A percentile compares a stretch with the other conserved stretches of the same genome.
phyloP scores from a whole-genome alignment of 2,888 invertebrate species.

The Copidosoma aretas region DNA sequence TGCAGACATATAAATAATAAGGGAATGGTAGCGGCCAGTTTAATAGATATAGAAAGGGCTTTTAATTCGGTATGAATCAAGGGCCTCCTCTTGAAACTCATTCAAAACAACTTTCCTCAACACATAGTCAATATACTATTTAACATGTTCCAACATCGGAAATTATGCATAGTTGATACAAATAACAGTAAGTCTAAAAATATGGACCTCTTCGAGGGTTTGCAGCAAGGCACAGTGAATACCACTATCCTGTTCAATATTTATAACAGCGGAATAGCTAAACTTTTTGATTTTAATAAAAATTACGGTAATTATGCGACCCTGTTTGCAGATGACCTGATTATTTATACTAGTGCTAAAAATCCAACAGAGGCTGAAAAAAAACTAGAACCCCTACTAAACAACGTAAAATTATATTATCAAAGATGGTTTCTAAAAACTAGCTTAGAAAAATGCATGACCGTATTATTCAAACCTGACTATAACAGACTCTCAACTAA shows the following conservation, averaged over 20 bases:
- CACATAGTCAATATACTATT: constrained; percentile 23
- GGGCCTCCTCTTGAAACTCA: constrained; percentile 32
- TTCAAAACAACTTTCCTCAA: constrained; percentile 26
- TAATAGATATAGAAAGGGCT: constrained; percentile 36
- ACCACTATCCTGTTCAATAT: constrained; percentile 42
- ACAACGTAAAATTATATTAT: constrained; percentile 25
- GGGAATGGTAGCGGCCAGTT: constrained; percentile 21
- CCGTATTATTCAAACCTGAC: constrained; percentile 26
- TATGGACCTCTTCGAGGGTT: too few species aligned
- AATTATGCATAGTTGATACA: constrained; percentile 3
- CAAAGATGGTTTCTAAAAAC: constrained; percentile 29
- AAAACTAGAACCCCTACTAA: constrained; percentile 18
- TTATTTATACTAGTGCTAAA: constrained; percentile 27
- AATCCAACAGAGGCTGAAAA: neutral
- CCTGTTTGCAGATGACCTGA: constrained; percentile 41
- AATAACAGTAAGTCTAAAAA: too few species aligned
- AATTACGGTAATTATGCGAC: constrained; percentile 9
- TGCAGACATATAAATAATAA: constrained; percentile 16
- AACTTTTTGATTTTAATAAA: too few species aligned
- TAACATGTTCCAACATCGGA: constrained; percentile 25
- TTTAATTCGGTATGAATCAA: constrained; percentile 38
- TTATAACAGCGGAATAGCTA: too few species aligned
- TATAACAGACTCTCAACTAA: too few species aligned
- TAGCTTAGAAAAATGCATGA: constrained; percentile 34
- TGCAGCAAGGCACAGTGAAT: constrained; percentile 41